A percentile compares a stretch with the other conserved stretches of the same genome.
These are phyloP conservation scores for Typhlichthys subterraneus DNA, from an alignment of 2,797 vertebrate species.

Conservation along the genomic window DNA sequence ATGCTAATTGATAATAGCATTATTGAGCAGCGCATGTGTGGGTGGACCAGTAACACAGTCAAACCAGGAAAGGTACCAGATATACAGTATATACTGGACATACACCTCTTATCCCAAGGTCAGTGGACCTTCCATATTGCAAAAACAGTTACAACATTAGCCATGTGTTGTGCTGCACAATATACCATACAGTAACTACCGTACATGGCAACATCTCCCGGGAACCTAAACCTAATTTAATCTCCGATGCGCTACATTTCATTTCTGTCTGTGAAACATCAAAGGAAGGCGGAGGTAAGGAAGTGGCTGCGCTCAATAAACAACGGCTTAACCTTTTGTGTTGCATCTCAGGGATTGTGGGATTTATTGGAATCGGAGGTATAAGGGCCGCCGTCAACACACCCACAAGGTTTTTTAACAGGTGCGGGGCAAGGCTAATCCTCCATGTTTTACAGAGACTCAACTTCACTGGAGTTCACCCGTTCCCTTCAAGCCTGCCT, in stretches of 20 bases:
- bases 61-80: too few species aligned
- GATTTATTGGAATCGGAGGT: constrained; percentile 5
- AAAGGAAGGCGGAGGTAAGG: constrained; percentile 7
- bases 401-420: constrained; percentile 11
- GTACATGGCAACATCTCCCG: too few species aligned
- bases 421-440: constrained; percentile 20
- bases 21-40: too few species aligned
- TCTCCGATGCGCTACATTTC: background rate
- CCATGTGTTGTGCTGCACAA: too few species aligned
- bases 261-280: constrained; percentile 11
- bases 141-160: too few species aligned
- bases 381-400: constrained; percentile 4
- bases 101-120: too few species aligned
- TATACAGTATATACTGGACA: too few species aligned
- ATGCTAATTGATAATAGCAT: too few species aligned
- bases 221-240: background rate
- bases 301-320: constrained; percentile 20
- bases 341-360: constrained; percentile 35
- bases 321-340: constrained; percentile 27
- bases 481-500: too few species aligned
- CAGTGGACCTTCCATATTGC: too few species aligned
- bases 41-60: too few species aligned
- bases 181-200: too few species aligned
- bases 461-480: constrained; percentile 2
- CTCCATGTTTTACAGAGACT: constrained; percentile 7